These are phyloP conservation scores for Phyllotreta cruciferae DNA, from an alignment of 2,888 invertebrate species.

Conservation along the genomic window DNA sequence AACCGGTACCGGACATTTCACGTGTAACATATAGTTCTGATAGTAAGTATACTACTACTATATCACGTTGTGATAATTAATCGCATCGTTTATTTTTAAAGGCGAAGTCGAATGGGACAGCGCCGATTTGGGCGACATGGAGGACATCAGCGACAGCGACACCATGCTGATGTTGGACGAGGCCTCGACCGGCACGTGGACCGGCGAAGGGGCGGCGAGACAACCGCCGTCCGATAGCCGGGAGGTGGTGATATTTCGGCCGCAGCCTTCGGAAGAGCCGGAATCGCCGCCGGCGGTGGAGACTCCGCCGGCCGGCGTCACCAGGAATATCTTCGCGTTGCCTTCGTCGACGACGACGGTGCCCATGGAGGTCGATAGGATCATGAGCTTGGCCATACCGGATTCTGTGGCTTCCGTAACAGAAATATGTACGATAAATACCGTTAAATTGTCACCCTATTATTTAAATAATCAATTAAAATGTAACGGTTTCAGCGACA, in stretches of 20 bases:
- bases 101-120: constrained; percentile 81
- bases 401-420: constrained; percentile 18
- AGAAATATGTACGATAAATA: constrained; percentile 16
- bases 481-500: constrained; percentile 32
- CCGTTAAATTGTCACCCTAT: background rate
- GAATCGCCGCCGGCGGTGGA: constrained; percentile 24
- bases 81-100: too few species aligned
- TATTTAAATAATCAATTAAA: constrained; percentile 1
- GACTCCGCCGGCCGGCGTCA: constrained; percentile 26
- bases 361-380: constrained; percentile 42
- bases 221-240: constrained; percentile 36
- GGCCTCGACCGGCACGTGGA: constrained; percentile 31
- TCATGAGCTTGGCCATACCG: constrained; percentile 49
- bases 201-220: constrained; percentile 23
- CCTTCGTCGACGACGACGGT: constrained; percentile 39
- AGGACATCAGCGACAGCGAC: constrained; percentile 41
- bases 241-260: constrained; percentile 42
- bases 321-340: constrained; percentile 38
- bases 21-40: constrained; percentile 70
- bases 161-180: constrained; percentile 42
- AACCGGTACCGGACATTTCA: constrained; percentile 62
- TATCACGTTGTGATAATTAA: too few species aligned
- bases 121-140: constrained; percentile 65
- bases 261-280: constrained; percentile 26
- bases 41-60: constrained; percentile 61